Base-by-base conservation (phyloP, 35 echinoderm and acorn worm species). In the Apostichopus parvimensis region DNA sequence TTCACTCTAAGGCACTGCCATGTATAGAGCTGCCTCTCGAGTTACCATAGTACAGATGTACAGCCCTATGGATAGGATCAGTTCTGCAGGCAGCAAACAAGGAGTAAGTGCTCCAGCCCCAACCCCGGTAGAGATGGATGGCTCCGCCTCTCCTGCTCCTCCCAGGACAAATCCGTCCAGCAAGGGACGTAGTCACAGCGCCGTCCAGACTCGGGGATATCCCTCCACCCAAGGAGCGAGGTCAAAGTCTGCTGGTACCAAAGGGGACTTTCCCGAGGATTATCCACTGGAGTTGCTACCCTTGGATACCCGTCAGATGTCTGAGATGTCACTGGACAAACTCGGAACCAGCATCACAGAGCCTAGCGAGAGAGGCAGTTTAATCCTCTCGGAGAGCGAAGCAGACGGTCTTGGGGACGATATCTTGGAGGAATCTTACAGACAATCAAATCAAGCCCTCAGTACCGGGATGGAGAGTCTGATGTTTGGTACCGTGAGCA, bases 1-100 rank as follows among this genome's bases (percentile, higher is more conserved):
- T 61, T 61, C 58, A 61, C n/a, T 7, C 58, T 6, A 56, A 88
- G 86, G 53, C 20, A 75, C 81, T 10, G 65, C 62, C 56, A 93
- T 93, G 92, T 86, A 53, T 28, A 93, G 73, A 28, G 75, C 83
- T 12, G 92, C 92, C 8, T 18, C 66, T 11, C 64, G 71, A 56
- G 71, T 73, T 52, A 61, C 92, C 53, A 77, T 87, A 7, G 82
- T 66, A 57, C 79, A 93, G 52, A 93, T 73, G 71, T 92, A 92
- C 61, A 92, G 71, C 80, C 91, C 91, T 5, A 52, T 92, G 56
- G 82, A 83, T 52, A 54, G 80, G 54, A 73, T 76, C 21, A 77
- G 79, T 53, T 64, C 83, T 66, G 24, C 23, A 45, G 53, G 68
- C 68, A 88, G 86, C 62, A 88, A 11, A 34, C n/a, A 34, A 15